Percentiles rank a stretch among this genome's conserved stretches.
phyloP scores from a whole-genome alignment of 2,888 invertebrate genomes.

The Leptopilina myrica region DNA sequence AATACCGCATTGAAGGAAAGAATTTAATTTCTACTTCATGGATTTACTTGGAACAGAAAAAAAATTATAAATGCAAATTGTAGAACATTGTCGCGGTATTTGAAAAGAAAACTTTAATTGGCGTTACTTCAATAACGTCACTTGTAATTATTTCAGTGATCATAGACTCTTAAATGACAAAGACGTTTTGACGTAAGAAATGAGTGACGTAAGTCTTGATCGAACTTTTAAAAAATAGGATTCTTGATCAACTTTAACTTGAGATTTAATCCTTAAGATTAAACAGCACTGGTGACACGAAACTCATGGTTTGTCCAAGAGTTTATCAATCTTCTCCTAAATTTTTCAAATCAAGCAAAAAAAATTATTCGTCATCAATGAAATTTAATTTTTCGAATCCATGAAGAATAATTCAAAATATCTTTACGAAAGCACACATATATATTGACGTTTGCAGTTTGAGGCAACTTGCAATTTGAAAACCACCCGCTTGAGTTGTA shows the following conservation, averaged over 20 bases:
- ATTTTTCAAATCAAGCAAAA: too few relatives aligned
- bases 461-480: not conserved
- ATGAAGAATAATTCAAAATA: not conserved
- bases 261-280: too few relatives aligned
- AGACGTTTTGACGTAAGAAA: not conserved
- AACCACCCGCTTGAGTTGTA: not conserved
- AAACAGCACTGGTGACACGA: too few relatives aligned
- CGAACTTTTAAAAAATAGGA: too few relatives aligned
- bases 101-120: not conserved
- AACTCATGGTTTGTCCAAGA: too few relatives aligned
- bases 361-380: too few relatives aligned
- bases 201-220: not conserved
- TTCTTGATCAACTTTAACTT: too few relatives aligned
- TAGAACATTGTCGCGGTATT: not conserved
- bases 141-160: slow-evolving; percentile 25
- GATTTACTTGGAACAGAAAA: not conserved
- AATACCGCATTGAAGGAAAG: too few relatives aligned
- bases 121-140: slow-evolving; percentile 2
- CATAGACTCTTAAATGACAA: slow-evolving; percentile 17
- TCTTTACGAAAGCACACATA: not conserved
- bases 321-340: too few relatives aligned
- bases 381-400: too few relatives aligned
- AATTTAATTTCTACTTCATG: too few relatives aligned
- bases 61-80: not conserved
- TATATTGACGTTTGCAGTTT: not conserved